These are phyloP conservation scores for Anthopleura sola DNA, from an alignment of 64 coral and sea anemone species.

Conservation along the genomic window DNA sequence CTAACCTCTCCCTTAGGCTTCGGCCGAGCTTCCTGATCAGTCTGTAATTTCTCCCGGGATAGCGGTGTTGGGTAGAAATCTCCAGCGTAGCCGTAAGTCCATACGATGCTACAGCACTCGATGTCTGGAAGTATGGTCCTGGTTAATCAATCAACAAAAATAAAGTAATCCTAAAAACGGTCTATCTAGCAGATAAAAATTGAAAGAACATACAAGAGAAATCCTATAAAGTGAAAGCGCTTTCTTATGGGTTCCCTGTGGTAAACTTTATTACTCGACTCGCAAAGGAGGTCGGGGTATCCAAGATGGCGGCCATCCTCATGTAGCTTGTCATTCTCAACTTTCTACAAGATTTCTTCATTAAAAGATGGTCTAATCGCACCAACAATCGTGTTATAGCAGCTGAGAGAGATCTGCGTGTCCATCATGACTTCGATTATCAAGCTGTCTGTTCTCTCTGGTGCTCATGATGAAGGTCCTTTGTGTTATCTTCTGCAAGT, in stretches of 20 bases:
- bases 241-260: neutral
- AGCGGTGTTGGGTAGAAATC: too few species aligned
- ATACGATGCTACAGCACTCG: too few species aligned
- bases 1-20: too few species aligned
- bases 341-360: neutral
- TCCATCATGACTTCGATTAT: constrained; percentile 92
- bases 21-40: too few species aligned
- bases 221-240: too few species aligned
- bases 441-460: constrained; percentile 88
- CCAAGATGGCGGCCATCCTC: constrained; percentile 43
- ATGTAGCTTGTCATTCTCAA: neutral
- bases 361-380: neutral
- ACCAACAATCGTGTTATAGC: neutral
- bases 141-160: too few species aligned
- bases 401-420: neutral
- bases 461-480: constrained; percentile 86
- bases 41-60: too few species aligned
- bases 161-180: too few species aligned
- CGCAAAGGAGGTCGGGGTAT: neutral
- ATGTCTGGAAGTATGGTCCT: too few species aligned
- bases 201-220: neutral
- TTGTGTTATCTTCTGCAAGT: constrained; percentile 94
- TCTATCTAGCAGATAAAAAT: too few species aligned
- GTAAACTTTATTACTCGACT: neutral
- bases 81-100: too few species aligned